phyloP scores from a whole-genome alignment of 1,140 invertebrate species.

The Wiebesia pumilae region DNA sequence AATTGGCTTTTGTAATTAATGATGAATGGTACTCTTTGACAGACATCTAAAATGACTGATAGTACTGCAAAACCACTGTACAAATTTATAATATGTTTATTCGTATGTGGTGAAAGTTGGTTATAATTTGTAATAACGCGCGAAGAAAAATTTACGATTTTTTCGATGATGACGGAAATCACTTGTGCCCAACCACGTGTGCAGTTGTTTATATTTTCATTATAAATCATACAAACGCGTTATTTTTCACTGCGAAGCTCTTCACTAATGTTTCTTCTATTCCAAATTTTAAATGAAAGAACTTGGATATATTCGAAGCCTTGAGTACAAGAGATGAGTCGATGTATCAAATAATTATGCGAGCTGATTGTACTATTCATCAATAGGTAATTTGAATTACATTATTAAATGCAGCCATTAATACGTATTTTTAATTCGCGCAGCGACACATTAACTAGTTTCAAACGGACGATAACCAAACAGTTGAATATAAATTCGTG shows the following conservation, averaged over 20 bases:
- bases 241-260: not conserved
- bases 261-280: not conserved
- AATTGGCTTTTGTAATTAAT: not conserved
- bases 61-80: not conserved
- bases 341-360: not conserved
- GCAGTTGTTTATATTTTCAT: not conserved
- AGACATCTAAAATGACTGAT: not conserved
- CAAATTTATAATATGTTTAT: not conserved
- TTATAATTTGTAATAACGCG: not conserved
- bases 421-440: not conserved
- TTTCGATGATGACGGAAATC: not conserved
- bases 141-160: not conserved
- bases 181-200: not conserved
- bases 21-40: not conserved
- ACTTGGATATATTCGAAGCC: not conserved
- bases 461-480: not conserved
- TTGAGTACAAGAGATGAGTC: not conserved
- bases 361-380: not conserved
- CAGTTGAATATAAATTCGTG: not conserved
- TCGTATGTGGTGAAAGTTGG: not conserved
- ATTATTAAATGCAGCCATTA: not conserved
- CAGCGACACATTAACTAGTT: not conserved
- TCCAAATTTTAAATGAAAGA: not conserved
- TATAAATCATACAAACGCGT: not conserved
- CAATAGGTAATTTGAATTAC: not conserved